phyloP scores from a whole-genome alignment of 2,797 vertebrate species.

The Masticophis lateralis region DNA sequence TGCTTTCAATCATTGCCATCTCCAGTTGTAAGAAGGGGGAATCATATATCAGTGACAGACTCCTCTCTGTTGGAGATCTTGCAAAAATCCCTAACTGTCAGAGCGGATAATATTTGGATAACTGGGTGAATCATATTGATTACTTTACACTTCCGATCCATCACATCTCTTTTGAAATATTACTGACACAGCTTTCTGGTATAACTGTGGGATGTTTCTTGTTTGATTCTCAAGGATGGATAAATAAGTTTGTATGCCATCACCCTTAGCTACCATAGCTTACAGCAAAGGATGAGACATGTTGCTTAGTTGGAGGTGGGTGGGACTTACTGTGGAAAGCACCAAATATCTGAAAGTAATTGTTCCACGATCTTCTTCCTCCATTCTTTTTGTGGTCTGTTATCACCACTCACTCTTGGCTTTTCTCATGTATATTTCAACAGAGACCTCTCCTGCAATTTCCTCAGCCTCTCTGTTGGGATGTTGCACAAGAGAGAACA shows the following conservation, averaged over 20 bases:
- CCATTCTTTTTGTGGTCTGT: slow-evolving; percentile 12
- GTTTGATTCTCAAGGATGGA: background rate
- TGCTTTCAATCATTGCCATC: background rate
- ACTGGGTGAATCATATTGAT: background rate
- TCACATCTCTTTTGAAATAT: background rate
- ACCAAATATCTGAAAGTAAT: background rate
- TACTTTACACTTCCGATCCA: background rate
- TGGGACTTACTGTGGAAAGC: background rate
- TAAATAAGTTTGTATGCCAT: background rate
- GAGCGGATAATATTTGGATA: background rate
- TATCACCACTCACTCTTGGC: slow-evolving; percentile 1
- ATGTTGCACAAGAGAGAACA: slow-evolving; percentile 29
- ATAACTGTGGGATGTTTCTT: background rate
- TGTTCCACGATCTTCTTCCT: background rate
- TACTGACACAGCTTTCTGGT: background rate
- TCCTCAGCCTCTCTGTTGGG: slow-evolving; percentile 12
- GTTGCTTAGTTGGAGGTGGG: background rate
- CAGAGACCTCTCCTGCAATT: slow-evolving; percentile 19
- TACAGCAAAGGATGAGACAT: background rate
- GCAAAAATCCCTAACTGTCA: background rate
- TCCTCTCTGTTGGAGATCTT: background rate
- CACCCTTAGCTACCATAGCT: background rate
- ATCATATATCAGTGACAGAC: background rate
- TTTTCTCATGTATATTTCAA: slow-evolving; percentile 1
- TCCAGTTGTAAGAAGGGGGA: background rate